Base-by-base conservation (phyloP, 2,888 invertebrate genomes). In the Lasioglossum zephyrum region DNA sequence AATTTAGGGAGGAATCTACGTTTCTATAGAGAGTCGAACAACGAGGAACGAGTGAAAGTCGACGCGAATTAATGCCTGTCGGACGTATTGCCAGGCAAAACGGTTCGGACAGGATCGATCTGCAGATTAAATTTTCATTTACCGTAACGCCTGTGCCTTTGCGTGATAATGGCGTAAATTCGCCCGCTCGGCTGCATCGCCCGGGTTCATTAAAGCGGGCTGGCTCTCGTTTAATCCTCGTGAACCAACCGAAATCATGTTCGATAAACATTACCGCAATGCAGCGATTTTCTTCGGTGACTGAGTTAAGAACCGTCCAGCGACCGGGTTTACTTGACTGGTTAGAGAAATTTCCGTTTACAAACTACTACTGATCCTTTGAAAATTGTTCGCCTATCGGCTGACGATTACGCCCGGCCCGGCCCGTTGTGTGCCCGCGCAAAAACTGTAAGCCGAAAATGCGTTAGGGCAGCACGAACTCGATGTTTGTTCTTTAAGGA, bases 251-350 rank as follows among this genome's bases (percentile, higher is more conserved):
- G 86, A 91, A 92, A 92, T 92, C 93, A 94, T 94, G 93, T 94
- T 94, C 94, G 92, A 94, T 94, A 93, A 94, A 94, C 93, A 94
- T 92, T 92, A 91, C 92, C 91, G 90, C 89, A 90, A 90, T 91
- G 88, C 85, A 88, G 91, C 90, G 88, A 92, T 92, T 92, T 91
- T 92, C 91, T 91, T 91, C 87, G 86, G 84, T 79, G 87, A 81
- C 84, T 86, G 88, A 91, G 88, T 91, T 89, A 92, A 91, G 92
- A 92, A 87, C 88, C 57, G 63, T n/a, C 13, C 57, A n/a, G 57
- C 31, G 11, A 44, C 70, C 63, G 72, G 69, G 84, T 73, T 69
- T 72, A 75, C 69, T 31, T 74, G 72, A 77, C 77, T 77, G 81
- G 75, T 74, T 69, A 18, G 85, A 87, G 87, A 36, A 85, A 89